Evolutionary conservation across 2,797 vertebrate species (phyloP), one percentile per base, ranked within the genome.

Genomic region (Bufotes viridis): DNA sequence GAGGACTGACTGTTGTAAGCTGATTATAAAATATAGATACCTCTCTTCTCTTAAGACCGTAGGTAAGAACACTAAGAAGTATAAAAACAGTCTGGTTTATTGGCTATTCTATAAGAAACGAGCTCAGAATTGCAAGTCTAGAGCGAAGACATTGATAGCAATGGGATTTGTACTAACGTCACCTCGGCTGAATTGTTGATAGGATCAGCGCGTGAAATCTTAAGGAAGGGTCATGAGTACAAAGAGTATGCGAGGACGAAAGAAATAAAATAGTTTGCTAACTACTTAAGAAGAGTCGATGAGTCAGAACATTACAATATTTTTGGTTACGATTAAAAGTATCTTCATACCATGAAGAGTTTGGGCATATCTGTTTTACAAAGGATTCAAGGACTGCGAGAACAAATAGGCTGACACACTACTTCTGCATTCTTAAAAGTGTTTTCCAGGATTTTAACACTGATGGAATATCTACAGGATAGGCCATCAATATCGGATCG

Each of bases 181-280:
- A 75, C 55, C 70, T 84, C 69, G 24, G 57, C 55, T 60, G 82
- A 84, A 84, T 75, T 74, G 55, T 75, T 60, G 29, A 84, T 84
- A 70, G 58, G 69, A 75, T 84, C 13, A 11, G 70, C 8, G 15
- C 11, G 60, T 60, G 51, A 75, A 75, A 84, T 75, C 57, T 60
- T 61, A 61, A 75, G 20, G 70, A 84, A 42, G 55, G 53, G 69
- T 42, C 55, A 75, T 22, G 9, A 60, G 57, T n/a, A 75, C 82
- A 84, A 24, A 84, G 82, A 14, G 13, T 14, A 84, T 22, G 29
- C 24, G 42, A 81, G 60, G 79, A 42, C 24, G 13, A 58, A 20
- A 60, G 69, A 60, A 69, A 65, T 67, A 60, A 22, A 24, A 78
- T 26, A n/a, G 22, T 22, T 14, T 53, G 2, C 1, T 55, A 78